Base-by-base conservation (phyloP, 2,888 invertebrate genomes). In the Abrostola tripartita region DNA sequence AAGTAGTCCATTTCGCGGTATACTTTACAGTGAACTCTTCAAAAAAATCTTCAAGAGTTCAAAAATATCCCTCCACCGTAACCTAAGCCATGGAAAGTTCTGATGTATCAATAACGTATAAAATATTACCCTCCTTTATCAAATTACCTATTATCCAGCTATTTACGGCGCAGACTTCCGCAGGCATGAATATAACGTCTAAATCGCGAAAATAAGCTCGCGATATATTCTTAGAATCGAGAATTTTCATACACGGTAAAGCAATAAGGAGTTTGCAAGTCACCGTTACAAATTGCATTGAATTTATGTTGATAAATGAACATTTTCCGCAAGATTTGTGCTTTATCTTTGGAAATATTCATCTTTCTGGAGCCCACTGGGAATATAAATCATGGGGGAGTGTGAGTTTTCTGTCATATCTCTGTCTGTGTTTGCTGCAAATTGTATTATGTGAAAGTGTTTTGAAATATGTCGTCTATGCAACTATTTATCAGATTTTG, bases 281-380 rank as follows among this genome's bases (percentile, higher is more conserved):
- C 85, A 85, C 65, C 63, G 66, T 68, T 66, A 77, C 68, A 84
- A 84, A 85, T 85, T 83, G 81, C 81, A 82, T 71, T 65, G 75
- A 74, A 79, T 74, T 76, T 72, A 61, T 38, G 47, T 80, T 81
- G 82, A 82, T 83, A 76, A 79, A 82, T 81, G 78, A 68, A 47
- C 55, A 67, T 76, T 76, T 81, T 75, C 74, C 76, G 61, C 65
- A 54, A 68, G 60, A 76, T 74, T 70, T 74, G 68, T 66, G 56
- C 37, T 63, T 71, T 76, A 77, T 78, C 67, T 71, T 71, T 70
- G 50, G 52, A 51, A 70, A 65, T 72, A 73, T 78, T 72, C 57
- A 53, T 64, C 65, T 73, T 65, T 49, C 50, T 63, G 47, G 63
- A 68, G 64, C 66, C 64, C 53, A 38, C 35, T 10, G 35, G 37